Evolutionary conservation across 1,140 invertebrate genomes (phyloP), one percentile per base, ranked within the genome.

Genomic region (Drosophila mayri): DNA sequence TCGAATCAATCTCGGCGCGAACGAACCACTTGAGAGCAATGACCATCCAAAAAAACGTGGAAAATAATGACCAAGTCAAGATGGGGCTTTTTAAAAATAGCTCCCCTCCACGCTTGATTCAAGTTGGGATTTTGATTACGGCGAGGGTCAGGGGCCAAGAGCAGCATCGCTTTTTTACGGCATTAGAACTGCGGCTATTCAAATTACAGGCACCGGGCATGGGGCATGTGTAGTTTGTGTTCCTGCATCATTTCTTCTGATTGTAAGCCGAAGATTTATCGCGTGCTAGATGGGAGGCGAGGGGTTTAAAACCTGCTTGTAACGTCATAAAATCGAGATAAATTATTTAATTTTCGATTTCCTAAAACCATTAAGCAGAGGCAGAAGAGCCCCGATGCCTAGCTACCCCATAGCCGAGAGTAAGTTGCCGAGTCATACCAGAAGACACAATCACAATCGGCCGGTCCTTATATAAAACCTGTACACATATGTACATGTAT

Each of bases 271-370:
- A 70, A 83, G 83, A 87, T 87, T 87, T 87, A 87, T 87, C 76
- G 84, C 76, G 71, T 87, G 79, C 71, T 79, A 64, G 54, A 44
- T 43, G 43, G 38, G 22, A 35, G 43, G 30, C 40, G 58, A 66
- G 61, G 25, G 55, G 79, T 61, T 76, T 72, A 46, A 80, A 88
- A 84, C 84, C 77, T 74, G 85, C 80, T 90, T 88, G 85, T 81
- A 88, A 88, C 85, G 85, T 88, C 85, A 88, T 88, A 88, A 88
- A 88, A 90, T 90, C 81, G 85, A 88, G 85, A 88, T 88, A 90
- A 84, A 90, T 90, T 90, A 85, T 90, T 81, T 90, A 90, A 90
- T 90, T 90, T 90, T 90, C 81, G 78, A 90, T 90, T 90, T 90
- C 81, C 85, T 90, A 88, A 90, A 90, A 90, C 85, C 85, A 90